phyloP scores from a whole-genome alignment of 2,888 invertebrate species.

The Stratiomys singularior region DNA sequence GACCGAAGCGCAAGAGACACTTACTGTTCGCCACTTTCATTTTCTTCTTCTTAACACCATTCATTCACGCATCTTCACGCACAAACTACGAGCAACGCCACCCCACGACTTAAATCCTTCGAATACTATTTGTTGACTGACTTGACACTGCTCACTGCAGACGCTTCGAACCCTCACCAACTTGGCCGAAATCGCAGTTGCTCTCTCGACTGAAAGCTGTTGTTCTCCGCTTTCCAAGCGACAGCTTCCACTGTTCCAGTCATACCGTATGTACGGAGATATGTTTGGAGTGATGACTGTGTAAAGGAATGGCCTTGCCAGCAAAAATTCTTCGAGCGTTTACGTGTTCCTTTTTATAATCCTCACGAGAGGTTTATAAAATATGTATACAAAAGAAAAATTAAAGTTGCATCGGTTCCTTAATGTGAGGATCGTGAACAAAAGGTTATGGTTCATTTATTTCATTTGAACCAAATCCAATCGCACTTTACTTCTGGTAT shows the following conservation, averaged over 20 bases:
- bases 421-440: no score
- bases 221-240: not conserved
- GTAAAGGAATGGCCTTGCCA: no score
- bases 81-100: not conserved
- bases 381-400: no score
- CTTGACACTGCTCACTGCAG: not conserved
- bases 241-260: not conserved
- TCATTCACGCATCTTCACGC: conserved; percentile 17
- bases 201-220: not conserved
- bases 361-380: no score
- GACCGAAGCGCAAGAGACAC: conserved; percentile 24
- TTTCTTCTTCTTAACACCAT: not conserved
- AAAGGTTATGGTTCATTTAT: no score
- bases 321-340: no score
- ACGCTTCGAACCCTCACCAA: not conserved
- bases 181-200: not conserved
- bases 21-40: conserved; percentile 9
- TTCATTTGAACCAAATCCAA: no score
- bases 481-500: no score
- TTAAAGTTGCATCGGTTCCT: no score
- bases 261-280: not conserved
- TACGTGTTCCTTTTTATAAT: no score
- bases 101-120: not conserved
- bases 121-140: conserved; percentile 5
- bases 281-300: no score